Evolutionary conservation across 2,888 invertebrate species (phyloP), one percentile per base, ranked within the genome.

Genomic region (Mongoloraphidia duomilia): DNA sequence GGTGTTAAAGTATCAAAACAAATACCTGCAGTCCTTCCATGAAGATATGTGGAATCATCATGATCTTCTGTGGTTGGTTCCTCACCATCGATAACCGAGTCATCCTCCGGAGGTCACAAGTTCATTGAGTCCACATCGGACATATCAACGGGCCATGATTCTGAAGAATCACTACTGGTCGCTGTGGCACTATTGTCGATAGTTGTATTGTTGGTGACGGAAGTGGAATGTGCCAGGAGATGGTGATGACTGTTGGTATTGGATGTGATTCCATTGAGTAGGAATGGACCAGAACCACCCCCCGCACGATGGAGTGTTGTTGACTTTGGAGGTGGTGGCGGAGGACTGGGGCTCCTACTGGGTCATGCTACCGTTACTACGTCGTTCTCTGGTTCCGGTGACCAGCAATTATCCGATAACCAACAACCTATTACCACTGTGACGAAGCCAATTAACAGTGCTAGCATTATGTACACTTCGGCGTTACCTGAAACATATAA

Each of bases 341-440:
- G 70, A 76, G 74, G 59, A 68, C 72, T 70, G 76, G 75, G 72
- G 76, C 73, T 76, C 71, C 70, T 66, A 73, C 72, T 72, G 57
- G 77, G 80, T 82, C 81, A 82, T 69, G 81, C 81, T 63, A 79
- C 74, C 59, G 79, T 77, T 60, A 79, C 68, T 50, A 73, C 69
- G 61, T 76, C 76, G 61, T 80, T 80, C 45, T 69, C 69, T 50
- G 82, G 82, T 64, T 82, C 82, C 56, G 82, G 82, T 49, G 82
- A 82, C 82, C 82, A 83, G 66, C 82, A 82, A 70, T 82, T 83
- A 75, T 83, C 82, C 37, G 81, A 81, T 50, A 83, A 71, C 82
- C 82, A 83, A 68, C 82, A 83, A 58, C 82, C 82, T 58, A 83
- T 79, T 57, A 82, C 80, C 50, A 82, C 82, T 11, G 82, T 82